Conservation (phyloP, 1,140 invertebrate genomes). For the Drosophila subobscura region DNA sequence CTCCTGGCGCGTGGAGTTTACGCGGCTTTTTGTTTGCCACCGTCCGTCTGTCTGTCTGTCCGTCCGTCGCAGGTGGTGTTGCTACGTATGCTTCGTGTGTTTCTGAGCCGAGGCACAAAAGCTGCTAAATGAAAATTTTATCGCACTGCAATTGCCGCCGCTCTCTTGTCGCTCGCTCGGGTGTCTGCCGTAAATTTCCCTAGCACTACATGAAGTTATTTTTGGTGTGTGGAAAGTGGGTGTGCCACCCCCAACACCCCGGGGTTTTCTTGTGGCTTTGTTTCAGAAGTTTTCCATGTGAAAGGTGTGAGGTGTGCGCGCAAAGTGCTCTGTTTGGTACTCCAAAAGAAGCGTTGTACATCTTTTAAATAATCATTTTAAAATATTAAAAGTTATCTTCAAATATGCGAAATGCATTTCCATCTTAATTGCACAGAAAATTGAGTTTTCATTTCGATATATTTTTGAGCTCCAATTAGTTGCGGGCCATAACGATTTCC, state of each 20-base stretch:
- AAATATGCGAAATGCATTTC: neutral
- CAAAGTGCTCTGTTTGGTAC: neutral
- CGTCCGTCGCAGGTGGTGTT: constrained; percentile 65
- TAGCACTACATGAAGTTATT: constrained; percentile 62
- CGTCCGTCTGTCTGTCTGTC: constrained; percentile 21
- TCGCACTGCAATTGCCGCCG: constrained; percentile 71
- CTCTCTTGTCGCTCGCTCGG: constrained; percentile 11
- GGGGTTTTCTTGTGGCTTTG: constrained; percentile 1
- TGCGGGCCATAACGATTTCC: constrained; percentile 12
- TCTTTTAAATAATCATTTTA: neutral
- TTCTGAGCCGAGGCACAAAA: constrained; percentile 36
- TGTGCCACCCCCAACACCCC: no score
- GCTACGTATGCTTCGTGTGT: constrained; percentile 16
- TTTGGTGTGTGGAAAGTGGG: constrained; percentile 9
- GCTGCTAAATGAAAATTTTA: constrained; percentile 73
- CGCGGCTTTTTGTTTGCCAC: constrained; percentile 61
- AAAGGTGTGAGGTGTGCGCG: constrained; percentile 3
- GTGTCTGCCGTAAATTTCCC: constrained; percentile 52
- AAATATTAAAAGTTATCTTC: neutral
- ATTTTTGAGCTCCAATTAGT: constrained; percentile 25
- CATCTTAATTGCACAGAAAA: constrained; percentile 4
- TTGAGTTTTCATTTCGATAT: constrained; percentile 2
- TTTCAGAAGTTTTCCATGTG: constrained; percentile 8
- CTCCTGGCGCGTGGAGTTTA: constrained; percentile 48
- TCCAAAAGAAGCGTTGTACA: constrained; percentile 1